Base-by-base conservation (phyloP, 1,140 invertebrate genomes). In the Grapholita molesta region DNA sequence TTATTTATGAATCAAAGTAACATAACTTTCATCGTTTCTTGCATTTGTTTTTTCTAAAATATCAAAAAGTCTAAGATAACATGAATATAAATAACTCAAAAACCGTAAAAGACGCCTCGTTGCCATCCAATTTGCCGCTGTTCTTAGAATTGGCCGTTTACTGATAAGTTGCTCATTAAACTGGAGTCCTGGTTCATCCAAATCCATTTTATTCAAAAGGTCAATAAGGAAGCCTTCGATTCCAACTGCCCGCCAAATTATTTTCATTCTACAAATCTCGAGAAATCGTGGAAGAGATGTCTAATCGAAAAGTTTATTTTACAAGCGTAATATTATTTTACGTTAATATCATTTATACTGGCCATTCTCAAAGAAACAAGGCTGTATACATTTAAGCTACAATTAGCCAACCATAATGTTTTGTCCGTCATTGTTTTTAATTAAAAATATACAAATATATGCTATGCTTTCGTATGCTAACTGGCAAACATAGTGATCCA, bases 131-230 rank as follows among this genome's bases (percentile, higher is more conserved):
- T 48, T 48, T 48, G 42, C 42, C 42, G 42, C 12, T 42, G 42
- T 48, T 48, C 7, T n/a, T n/a, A 18, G 42, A 30, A 61, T 28
- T 21, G 55, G 25, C 3, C n/a, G 55, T 28, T 61, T 15, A 0
- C 55, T 61, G n/a, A 61, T 28, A 61, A 61, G 55, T 61, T 32
- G 23, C 25, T 32, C 12, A 61, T 61, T 61, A 61, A 61, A 18
- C 55, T n/a, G 55, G 25, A 61, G 32, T 61, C n/a, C 55, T 12
- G 25, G 25, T n/a, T n/a, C n/a, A n/a, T n/a, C n/a, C n/a, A n/a
- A n/a, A n/a, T n/a, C n/a, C n/a, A 28, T 30, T 61, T 28, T 25
- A 25, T 25, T 57, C 23, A 57, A 61, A 32, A 28, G 55, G 55
- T 61, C 55, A 61, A 61, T 21, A 25, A 61, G 55, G n/a, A 28